Evolutionary conservation across 2,797 vertebrate genomes (phyloP).

Genomic region (Sebastiscus albofasciatus): DNA sequence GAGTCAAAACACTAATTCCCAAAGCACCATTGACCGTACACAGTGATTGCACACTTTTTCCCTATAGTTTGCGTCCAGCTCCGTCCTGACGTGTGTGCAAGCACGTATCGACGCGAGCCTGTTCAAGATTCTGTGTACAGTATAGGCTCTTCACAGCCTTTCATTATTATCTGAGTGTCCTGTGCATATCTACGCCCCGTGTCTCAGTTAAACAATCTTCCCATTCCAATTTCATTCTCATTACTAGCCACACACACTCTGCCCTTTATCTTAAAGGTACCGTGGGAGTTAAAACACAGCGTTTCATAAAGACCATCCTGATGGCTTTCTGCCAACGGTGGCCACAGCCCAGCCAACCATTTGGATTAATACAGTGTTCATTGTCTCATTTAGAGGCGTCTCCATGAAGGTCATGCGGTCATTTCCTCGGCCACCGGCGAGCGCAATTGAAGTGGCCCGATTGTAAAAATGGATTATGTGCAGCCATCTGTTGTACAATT

Average conservation of each 20-base stretch:
- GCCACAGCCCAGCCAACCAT: constrained; percentile 52
- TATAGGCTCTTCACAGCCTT: constrained; percentile 26
- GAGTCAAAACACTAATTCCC: constrained; percentile 10
- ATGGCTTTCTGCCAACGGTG: constrained; percentile 67
- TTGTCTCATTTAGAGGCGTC: constrained; percentile 72
- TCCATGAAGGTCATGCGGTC: constrained; percentile 78
- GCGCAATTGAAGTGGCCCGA: constrained; percentile 63
- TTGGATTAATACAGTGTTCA: constrained; percentile 77
- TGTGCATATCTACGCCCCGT: constrained; percentile 30
- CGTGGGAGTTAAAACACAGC: constrained; percentile 63
- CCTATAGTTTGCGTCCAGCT: neutral
- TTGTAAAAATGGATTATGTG: constrained; percentile 81
- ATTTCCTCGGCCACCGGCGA: constrained; percentile 68
- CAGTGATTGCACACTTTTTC: neutral
- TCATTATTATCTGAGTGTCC: constrained; percentile 47
- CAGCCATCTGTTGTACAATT: constrained; percentile 83
- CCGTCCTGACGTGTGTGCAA: neutral
- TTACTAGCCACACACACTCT: constrained; percentile 58
- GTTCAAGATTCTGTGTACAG: constrained; percentile 28
- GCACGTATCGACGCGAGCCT: neutral
- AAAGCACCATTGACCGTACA: neutral
- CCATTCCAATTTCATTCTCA: constrained; percentile 64
- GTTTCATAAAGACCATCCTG: constrained; percentile 59
- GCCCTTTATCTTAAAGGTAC: constrained; percentile 70
- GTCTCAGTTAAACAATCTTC: constrained; percentile 66